Base-by-base conservation (phyloP, 2,113 vertebrate species). In the Zosterops borbonicus region DNA sequence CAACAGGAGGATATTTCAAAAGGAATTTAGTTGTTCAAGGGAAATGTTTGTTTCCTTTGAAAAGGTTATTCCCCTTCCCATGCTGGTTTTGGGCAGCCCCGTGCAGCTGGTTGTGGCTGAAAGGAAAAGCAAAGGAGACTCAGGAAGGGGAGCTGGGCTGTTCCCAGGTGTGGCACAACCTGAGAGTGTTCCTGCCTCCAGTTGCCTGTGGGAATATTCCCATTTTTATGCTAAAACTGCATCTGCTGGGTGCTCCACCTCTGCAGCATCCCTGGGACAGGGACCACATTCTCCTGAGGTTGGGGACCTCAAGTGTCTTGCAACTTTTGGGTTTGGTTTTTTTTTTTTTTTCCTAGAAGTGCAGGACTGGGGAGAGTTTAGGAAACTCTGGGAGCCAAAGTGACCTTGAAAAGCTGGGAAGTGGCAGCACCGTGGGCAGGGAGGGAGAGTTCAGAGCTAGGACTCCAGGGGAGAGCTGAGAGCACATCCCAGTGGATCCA, bases 161-260 rank as follows among this genome's bases (percentile, higher is more conserved):
- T 9, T 28, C 60, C n/a, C 5, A 7, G 28, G 44, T 12, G 4
- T 0, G 0, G 14, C 7, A 1, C 37, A 28, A 6, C 41, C 50
- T 42, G 47, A 29, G 39, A 58, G 5, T 2, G 16, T 5, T 64
- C 68, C 65, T 53, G 49, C 5, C n/a, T 8, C 20, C 17, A 67
- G 18, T 31, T 31, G 39, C 1, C 9, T 80, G 7, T 14, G 47
- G 46, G 9, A 33, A 47, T 9, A 24, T 55, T 84, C 44, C 47
- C 64, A 16, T 5, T 55, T 76, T 53, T 22, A 5, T 13, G 41
- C 9, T 62, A 3, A 55, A 86, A 29, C 37, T 31, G 52, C 33
- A 15, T 21, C 53, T 5, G 2, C 28, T 67, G 63, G 11, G 50
- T 14, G 83, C 39, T 50, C 3, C 49, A 22, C 4, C 53, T n/a